Evolutionary conservation across 2,797 vertebrate species (phyloP).

Genomic region (Tamandua tetradactyla): DNA sequence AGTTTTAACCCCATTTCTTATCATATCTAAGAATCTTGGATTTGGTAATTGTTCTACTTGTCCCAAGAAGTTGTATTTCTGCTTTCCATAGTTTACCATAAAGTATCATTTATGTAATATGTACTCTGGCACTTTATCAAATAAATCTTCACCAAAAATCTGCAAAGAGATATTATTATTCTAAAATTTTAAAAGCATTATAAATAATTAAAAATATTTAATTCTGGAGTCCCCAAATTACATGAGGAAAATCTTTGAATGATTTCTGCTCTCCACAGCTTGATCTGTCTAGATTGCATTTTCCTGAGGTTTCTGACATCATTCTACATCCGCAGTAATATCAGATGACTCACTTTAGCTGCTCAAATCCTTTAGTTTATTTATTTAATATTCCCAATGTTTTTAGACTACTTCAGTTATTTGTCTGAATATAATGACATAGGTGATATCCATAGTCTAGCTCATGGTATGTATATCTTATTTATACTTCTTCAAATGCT

Average conservation of each 20-base stretch:
- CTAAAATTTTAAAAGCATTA: background rate
- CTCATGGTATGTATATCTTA: background rate
- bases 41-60: background rate
- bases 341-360: background rate
- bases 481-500: background rate
- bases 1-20: background rate
- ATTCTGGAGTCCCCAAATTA: background rate
- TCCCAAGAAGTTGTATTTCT: background rate
- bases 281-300: background rate
- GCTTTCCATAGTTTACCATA: background rate
- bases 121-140: background rate
- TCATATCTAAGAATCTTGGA: background rate
- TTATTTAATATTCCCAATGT: background rate
- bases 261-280: background rate
- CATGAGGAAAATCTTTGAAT: background rate
- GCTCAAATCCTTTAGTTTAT: background rate
- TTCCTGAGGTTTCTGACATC: background rate
- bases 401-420: background rate
- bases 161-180: background rate
- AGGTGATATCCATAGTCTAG: background rate
- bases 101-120: background rate
- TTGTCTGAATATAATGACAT: background rate
- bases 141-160: background rate
- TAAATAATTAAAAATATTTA: background rate
- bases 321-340: background rate